A percentile compares a stretch with the other conserved stretches of the same genome.
phyloP scores from a whole-genome alignment of 2,888 invertebrate genomes.

The Tillus elongatus region DNA sequence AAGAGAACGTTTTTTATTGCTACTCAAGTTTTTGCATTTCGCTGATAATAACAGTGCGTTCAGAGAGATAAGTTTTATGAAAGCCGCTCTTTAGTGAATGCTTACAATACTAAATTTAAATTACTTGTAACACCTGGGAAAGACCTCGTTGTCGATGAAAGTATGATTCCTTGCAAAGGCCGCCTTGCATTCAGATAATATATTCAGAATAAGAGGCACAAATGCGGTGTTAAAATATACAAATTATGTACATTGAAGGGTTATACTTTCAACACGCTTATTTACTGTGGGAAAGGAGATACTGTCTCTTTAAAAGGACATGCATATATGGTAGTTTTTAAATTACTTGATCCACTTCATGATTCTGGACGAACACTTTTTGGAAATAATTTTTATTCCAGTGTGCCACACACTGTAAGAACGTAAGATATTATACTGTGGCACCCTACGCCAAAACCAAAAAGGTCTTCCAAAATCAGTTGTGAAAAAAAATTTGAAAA shows the following conservation, averaged over 20 bases:
- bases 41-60: not conserved
- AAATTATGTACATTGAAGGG: slow-evolving; percentile 3
- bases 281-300: not conserved
- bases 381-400: slow-evolving; percentile 16
- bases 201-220: slow-evolving; percentile 3
- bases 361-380: slow-evolving; percentile 10
- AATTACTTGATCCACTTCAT: not conserved
- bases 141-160: slow-evolving; percentile 6
- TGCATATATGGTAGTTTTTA: not conserved
- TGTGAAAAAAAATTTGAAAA: not conserved
- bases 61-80: not conserved
- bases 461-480: not conserved
- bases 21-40: not conserved
- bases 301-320: not conserved
- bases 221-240: slow-evolving; percentile 4
- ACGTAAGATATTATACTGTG: slow-evolving; percentile 6
- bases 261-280: not conserved
- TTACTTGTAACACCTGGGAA: not conserved
- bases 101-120: not conserved
- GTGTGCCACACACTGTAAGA: slow-evolving; percentile 5
- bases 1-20: no score
- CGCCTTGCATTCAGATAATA: slow-evolving; percentile 6
- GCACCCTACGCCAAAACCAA: not conserved
- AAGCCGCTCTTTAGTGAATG: not conserved
- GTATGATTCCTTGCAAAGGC: slow-evolving; percentile 1